Evolutionary conservation across 2,113 vertebrate genomes (phyloP).

Genomic region (Nycticebus coucang): DNA sequence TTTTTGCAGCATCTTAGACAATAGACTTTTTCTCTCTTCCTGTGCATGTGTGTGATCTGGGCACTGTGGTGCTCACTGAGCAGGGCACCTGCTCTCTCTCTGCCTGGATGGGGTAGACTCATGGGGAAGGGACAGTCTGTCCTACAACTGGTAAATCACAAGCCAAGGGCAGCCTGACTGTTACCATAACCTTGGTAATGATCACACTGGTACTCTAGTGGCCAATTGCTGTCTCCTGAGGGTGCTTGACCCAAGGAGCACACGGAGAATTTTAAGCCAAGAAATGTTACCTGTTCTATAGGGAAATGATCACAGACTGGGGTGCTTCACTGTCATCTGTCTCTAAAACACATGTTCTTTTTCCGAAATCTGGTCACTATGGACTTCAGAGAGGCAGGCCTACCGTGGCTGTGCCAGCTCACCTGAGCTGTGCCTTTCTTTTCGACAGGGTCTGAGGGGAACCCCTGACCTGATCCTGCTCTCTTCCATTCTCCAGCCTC

Average conservation of each 20-base stretch:
- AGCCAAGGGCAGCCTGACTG: neutral
- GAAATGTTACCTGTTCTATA: neutral
- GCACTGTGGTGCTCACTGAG: neutral
- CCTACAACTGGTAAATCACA: neutral
- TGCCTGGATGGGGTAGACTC: neutral
- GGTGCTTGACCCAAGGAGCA: neutral
- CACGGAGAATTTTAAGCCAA: neutral
- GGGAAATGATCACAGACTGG: too few relatives aligned
- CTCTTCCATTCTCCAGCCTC: neutral
- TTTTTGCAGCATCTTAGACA: neutral
- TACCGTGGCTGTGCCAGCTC: neutral
- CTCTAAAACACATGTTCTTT: neutral
- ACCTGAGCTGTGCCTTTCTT: neutral
- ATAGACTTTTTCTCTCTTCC: neutral
- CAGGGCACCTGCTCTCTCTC: rapidly evolving
- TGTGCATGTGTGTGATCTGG: rapidly evolving
- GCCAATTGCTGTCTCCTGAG: neutral
- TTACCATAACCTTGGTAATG: too few relatives aligned
- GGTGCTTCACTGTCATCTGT: neutral
- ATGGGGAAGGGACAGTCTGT: neutral
- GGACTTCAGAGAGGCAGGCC: neutral
- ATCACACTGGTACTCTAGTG: neutral
- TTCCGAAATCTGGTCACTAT: neutral
- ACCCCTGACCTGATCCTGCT: neutral
- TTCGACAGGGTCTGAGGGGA: rapidly evolving